These are phyloP conservation scores for Argya squamiceps DNA, from an alignment of 2,797 vertebrate genomes.

Conservation along the genomic window DNA sequence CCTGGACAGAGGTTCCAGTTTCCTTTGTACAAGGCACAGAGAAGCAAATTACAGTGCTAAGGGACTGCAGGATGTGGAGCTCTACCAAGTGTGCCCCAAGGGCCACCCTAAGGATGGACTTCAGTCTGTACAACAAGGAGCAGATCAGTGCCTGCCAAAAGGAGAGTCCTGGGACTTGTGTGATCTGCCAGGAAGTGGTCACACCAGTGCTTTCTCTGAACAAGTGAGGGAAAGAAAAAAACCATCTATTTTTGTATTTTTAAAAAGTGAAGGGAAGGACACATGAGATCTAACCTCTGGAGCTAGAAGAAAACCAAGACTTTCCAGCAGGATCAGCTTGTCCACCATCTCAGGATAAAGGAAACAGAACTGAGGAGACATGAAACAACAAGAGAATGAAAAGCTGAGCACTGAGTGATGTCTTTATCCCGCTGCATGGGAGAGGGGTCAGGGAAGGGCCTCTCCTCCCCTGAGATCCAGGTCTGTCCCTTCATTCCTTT, in stretches of 20 bases:
- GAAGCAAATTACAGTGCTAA: neutral
- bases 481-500: neutral
- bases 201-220: neutral
- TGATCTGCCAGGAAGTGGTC: neutral
- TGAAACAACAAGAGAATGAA: neutral
- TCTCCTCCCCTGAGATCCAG: neutral
- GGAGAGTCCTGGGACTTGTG: neutral
- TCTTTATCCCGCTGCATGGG: neutral
- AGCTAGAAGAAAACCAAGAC: slow-evolving; percentile 77
- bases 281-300: slow-evolving; percentile 37
- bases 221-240: neutral
- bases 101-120: neutral
- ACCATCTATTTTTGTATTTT: neutral
- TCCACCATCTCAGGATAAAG: slow-evolving; percentile 92
- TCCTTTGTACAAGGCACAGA: neutral
- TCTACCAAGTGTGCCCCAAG: neutral
- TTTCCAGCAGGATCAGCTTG: slow-evolving; percentile 85
- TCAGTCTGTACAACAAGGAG: neutral
- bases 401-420: neutral
- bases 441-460: neutral
- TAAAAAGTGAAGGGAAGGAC: neutral
- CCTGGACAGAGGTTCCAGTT: neutral
- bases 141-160: neutral
- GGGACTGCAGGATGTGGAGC: neutral
- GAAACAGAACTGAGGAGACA: slow-evolving; percentile 80